A percentile compares a stretch with the other conserved stretches of the same genome.
These are phyloP conservation scores for Panthera uncia DNA, from an alignment of 2,113 vertebrate species.

Conservation along the genomic window DNA sequence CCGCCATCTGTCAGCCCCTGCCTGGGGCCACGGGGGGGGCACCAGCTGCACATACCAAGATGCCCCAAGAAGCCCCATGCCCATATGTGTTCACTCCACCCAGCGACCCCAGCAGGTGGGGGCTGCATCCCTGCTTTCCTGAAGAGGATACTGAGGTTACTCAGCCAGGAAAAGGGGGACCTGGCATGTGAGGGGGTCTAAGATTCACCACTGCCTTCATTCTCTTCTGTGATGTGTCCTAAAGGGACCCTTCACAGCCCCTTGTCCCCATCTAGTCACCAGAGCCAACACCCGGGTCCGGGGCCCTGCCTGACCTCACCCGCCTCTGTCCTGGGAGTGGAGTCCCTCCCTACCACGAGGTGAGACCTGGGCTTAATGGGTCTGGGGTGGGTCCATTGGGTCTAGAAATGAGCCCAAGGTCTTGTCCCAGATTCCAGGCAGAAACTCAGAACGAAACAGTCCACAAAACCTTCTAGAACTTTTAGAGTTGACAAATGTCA, in stretches of 20 bases:
- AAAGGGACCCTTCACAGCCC: not conserved
- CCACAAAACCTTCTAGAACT: not conserved
- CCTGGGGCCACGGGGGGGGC: not conserved
- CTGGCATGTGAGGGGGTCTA: rapidly evolving
- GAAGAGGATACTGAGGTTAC: not conserved
- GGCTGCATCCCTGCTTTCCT: not conserved
- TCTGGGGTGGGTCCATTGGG: not conserved
- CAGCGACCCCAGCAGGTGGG: not conserved
- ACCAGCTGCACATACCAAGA: no score
- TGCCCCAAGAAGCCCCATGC: no score
- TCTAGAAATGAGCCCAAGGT: not conserved
- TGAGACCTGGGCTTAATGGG: not conserved
- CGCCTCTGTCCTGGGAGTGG: not conserved
- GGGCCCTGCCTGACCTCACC: no score
- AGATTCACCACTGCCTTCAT: not conserved
- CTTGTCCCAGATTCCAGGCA: not conserved
- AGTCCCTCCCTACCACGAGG: not conserved
- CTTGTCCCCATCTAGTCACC: not conserved
- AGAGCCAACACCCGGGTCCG: not conserved
- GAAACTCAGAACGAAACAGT: not conserved
- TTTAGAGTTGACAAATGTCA: not conserved
- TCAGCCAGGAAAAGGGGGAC: not conserved
- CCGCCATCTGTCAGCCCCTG: not conserved
- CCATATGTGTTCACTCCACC: not conserved
- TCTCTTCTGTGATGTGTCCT: not conserved